Conservation (phyloP, 2,888 invertebrate genomes). For the Nysson spinosus region DNA sequence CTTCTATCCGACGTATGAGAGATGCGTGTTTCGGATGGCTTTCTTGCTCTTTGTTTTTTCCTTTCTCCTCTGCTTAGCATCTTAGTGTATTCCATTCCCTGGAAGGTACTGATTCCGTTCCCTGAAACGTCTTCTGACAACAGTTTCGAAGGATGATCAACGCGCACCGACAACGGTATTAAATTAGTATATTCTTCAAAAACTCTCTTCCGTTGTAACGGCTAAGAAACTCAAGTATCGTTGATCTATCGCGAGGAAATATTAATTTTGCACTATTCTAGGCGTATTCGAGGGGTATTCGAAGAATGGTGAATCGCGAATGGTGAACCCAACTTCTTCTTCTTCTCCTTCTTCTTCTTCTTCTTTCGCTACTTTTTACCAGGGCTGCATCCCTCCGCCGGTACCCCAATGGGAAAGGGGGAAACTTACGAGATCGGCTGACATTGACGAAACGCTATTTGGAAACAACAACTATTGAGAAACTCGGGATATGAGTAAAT, state of each 20-base stretch:
- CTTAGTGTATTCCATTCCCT: slow-evolving; percentile 37
- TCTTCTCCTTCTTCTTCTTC: slow-evolving; percentile 42
- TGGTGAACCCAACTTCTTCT: slow-evolving; percentile 56
- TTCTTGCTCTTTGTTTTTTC: slow-evolving; percentile 58
- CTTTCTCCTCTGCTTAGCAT: slow-evolving; percentile 53
- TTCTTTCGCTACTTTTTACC: slow-evolving; percentile 45
- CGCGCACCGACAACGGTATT: too few relatives aligned
- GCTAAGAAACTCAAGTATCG: too few relatives aligned
- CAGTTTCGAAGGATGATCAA: slow-evolving; percentile 34
- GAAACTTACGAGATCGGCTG: slow-evolving; percentile 52
- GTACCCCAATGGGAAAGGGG: slow-evolving; percentile 10
- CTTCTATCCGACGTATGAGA: slow-evolving; percentile 74
- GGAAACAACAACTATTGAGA: slow-evolving; percentile 66
- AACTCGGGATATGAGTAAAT: slow-evolving; percentile 64
- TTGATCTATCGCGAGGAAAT: too few relatives aligned
- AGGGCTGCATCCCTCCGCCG: too few relatives aligned
- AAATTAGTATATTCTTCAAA: too few relatives aligned
- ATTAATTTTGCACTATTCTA: too few relatives aligned
- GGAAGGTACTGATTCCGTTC: too few relatives aligned
- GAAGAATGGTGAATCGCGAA: slow-evolving; percentile 42
- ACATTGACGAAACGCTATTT: slow-evolving; percentile 67
- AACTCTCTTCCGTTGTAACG: too few relatives aligned
- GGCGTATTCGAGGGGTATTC: too few relatives aligned
- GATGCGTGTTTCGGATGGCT: slow-evolving; percentile 72
- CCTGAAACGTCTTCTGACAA: slow-evolving; percentile 40